Percentiles rank a stretch among this genome's conserved stretches.
These are phyloP conservation scores for Trichomalopsis sarcophagae DNA, from an alignment of 1,140 invertebrate genomes.

Conservation along the genomic window DNA sequence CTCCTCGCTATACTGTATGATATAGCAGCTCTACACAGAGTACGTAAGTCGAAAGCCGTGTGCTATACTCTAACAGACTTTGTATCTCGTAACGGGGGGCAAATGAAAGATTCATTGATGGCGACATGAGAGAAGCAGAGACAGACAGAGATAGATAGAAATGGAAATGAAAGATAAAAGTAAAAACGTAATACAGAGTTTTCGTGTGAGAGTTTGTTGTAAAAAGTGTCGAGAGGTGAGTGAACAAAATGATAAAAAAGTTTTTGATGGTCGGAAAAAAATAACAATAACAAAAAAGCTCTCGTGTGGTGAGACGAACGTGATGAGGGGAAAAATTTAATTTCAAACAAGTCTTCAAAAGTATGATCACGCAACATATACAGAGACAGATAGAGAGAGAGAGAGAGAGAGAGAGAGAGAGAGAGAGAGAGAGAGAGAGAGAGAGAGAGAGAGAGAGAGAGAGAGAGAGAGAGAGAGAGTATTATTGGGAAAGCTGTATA, in stretches of 20 bases:
- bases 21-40: constrained; percentile 56
- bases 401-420: neutral
- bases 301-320: neutral
- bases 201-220: neutral
- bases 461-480: neutral
- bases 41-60: constrained; percentile 65
- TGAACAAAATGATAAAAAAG: constrained; percentile 50
- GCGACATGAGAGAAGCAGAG: neutral
- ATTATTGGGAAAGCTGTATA: neutral
- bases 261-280: constrained; percentile 51
- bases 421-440: neutral
- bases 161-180: neutral
- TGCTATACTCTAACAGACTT: constrained; percentile 44
- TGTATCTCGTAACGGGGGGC: constrained; percentile 50
- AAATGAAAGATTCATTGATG: constrained; percentile 18
- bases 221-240: constrained; percentile 14
- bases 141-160: neutral
- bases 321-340: neutral
- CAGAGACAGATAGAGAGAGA: neutral
- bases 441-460: neutral
- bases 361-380: neutral
- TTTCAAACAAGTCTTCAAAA: neutral
- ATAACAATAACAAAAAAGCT: neutral
- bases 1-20: constrained; percentile 62
- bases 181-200: neutral